A percentile compares a stretch with the other conserved stretches of the same genome.
These are phyloP conservation scores for Nymphalis io DNA, from an alignment of 1,140 invertebrate species.

Conservation along the genomic window DNA sequence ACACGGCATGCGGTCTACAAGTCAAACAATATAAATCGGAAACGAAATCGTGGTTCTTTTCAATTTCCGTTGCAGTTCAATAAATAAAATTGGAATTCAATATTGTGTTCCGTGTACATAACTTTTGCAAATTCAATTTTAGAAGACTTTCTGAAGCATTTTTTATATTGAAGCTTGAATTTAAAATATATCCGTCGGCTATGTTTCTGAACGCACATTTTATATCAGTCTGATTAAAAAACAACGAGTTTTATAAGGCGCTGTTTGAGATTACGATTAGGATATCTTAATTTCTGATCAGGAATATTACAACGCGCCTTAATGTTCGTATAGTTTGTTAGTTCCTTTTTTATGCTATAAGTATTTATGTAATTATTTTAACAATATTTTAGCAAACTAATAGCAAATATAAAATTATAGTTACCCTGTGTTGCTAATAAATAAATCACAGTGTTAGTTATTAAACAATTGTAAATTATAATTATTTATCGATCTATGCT, in stretches of 20 bases:
- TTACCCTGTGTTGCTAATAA: no score
- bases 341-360: neutral
- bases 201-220: constrained; percentile 35
- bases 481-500: no score
- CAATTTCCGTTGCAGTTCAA: constrained; percentile 35
- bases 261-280: constrained; percentile 29
- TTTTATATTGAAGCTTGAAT: constrained; percentile 13
- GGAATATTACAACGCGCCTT: constrained; percentile 13
- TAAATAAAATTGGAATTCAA: constrained; percentile 38
- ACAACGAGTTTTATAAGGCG: constrained; percentile 12
- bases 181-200: constrained; percentile 20
- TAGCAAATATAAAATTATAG: no score
- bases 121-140: constrained; percentile 33
- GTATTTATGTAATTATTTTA: neutral
- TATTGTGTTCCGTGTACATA: constrained; percentile 32
- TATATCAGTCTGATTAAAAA: constrained; percentile 27
- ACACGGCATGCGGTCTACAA: constrained; percentile 33
- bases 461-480: no score
- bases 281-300: constrained; percentile 34
- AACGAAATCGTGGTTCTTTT: constrained; percentile 34
- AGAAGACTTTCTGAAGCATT: constrained; percentile 4
- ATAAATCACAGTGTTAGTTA: no score
- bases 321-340: constrained; percentile 15
- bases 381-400: no score
- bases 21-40: constrained; percentile 36